phyloP scores from a whole-genome alignment of 2,888 invertebrate genomes.

The Amphipoea lucens region DNA sequence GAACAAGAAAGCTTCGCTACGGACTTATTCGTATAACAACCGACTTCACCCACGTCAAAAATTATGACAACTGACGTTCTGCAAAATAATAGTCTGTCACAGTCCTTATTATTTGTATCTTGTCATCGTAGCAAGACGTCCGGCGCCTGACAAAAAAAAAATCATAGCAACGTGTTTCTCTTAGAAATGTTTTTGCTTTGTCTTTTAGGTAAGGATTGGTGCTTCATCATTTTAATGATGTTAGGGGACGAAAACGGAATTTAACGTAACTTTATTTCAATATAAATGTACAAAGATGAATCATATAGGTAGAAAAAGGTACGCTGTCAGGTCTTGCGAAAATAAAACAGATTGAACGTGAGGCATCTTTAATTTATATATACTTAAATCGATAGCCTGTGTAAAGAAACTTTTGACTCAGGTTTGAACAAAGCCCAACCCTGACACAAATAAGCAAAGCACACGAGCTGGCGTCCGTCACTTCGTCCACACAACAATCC shows the following conservation, averaged over 20 bases:
- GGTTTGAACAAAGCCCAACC: neutral
- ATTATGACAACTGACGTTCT: slow-evolving; percentile 76
- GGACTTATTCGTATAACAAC: slow-evolving; percentile 54
- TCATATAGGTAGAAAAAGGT: neutral
- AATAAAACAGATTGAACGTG: neutral
- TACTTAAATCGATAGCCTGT: neutral
- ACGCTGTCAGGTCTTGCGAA: neutral
- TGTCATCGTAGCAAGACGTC: slow-evolving; percentile 56
- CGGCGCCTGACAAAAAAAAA: slow-evolving; percentile 49
- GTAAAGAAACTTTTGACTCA: neutral
- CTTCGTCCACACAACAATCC: slow-evolving; percentile 15
- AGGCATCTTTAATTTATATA: too few relatives aligned
- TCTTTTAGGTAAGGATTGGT: slow-evolving; percentile 32
- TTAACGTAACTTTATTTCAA: slow-evolving; percentile 8
- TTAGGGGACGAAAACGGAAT: neutral
- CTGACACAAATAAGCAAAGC: slow-evolving; percentile 25
- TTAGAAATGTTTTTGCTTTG: slow-evolving; percentile 40
- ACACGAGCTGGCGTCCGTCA: neutral
- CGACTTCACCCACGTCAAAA: slow-evolving; percentile 75
- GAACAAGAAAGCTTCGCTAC: slow-evolving; percentile 47
- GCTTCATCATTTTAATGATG: slow-evolving; percentile 49
- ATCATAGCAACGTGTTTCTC: slow-evolving; percentile 53
- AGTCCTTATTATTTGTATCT: slow-evolving; percentile 61
- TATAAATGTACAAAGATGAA: neutral
- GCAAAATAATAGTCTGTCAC: slow-evolving; percentile 69